Conservation (phyloP, 2,113 vertebrate genomes). For the Lichenostomus cassidix region DNA sequence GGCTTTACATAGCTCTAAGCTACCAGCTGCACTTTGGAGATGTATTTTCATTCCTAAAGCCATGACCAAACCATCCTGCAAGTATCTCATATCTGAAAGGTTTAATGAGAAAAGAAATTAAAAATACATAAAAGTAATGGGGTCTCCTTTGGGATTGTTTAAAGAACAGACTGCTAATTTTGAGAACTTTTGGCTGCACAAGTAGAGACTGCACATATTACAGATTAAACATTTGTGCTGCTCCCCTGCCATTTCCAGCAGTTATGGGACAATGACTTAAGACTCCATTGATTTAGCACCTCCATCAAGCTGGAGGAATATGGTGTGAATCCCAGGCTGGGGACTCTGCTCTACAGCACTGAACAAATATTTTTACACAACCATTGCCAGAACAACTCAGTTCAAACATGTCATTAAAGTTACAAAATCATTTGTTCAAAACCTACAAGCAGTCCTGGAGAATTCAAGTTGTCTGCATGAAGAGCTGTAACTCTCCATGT, state of each 20-base stretch:
- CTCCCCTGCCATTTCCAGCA: neutral
- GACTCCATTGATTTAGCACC: conserved; percentile 5
- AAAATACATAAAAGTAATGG: neutral
- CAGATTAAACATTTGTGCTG: neutral
- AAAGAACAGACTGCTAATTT: neutral
- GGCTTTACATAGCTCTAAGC: neutral
- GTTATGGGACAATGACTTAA: neutral
- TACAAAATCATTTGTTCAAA: neutral
- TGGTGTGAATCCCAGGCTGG: neutral
- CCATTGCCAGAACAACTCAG: neutral
- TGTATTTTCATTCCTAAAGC: neutral
- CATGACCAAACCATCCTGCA: neutral
- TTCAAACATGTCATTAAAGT: neutral
- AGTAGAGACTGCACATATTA: neutral
- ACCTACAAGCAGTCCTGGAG: neutral
- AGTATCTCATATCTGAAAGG: neutral
- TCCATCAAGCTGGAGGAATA: neutral
- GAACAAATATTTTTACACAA: neutral
- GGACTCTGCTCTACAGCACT: neutral
- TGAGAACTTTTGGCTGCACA: neutral
- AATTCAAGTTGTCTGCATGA: neutral
- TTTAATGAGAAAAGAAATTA: neutral
- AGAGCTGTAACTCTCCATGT: neutral
- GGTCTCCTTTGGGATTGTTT: neutral
- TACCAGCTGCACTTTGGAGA: neutral